A percentile compares a stretch with the other conserved stretches of the same genome.
phyloP scores from a whole-genome alignment of 64 coral and sea anemone genomes.

The Montipora sp. region DNA sequence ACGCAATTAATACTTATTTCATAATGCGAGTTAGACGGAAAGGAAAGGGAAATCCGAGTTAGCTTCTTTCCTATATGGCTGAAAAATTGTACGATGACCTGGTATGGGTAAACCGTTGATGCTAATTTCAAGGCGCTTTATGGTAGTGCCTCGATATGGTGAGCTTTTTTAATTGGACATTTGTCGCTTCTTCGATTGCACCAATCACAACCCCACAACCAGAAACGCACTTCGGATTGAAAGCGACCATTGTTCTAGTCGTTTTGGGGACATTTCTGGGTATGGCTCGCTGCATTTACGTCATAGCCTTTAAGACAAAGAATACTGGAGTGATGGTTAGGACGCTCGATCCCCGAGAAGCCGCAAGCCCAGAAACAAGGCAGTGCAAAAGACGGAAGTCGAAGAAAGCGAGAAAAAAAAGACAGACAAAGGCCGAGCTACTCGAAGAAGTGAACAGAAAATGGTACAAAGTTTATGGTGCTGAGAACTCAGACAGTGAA shows the following conservation, averaged over 20 bases:
- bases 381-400: not conserved
- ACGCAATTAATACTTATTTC: not conserved
- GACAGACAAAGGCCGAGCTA: not conserved
- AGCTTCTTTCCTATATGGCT: too few relatives aligned
- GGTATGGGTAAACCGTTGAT: not conserved
- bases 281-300: not conserved
- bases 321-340: not conserved
- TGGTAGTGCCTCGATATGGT: not conserved
- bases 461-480: conserved; percentile 15
- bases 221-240: not conserved
- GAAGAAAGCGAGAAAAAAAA: not conserved
- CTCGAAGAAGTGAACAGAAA: conserved; percentile 24
- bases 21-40: not conserved
- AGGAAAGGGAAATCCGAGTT: too few relatives aligned
- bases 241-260: not conserved
- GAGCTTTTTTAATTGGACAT: conserved; percentile 6
- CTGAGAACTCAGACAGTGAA: conserved; percentile 12
- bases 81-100: not conserved
- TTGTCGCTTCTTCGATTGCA: not conserved
- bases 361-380: not conserved
- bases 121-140: too few relatives aligned
- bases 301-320: not conserved
- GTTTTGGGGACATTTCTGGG: not conserved
- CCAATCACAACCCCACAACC: not conserved
- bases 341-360: not conserved